Percentiles rank a stretch among this genome's conserved stretches.
Conservation (phyloP, 2,113 vertebrate genomes). For the Formicarius rufipectus region DNA sequence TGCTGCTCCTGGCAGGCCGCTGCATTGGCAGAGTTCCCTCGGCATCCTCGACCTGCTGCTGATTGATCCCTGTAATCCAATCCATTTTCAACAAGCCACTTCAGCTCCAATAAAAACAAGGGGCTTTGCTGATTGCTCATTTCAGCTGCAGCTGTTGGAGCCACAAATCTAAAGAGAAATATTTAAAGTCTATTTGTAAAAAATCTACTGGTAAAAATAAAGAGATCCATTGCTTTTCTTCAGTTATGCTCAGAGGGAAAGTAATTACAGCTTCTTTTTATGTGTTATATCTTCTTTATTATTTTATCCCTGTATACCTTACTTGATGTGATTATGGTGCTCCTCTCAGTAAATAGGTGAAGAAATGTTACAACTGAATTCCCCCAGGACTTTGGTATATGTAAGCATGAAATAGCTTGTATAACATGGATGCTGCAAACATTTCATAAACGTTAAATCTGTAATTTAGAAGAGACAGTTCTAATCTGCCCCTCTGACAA, state of each 20-base stretch:
- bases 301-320: not conserved
- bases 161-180: conserved; percentile 61
- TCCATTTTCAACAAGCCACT: conserved; percentile 72
- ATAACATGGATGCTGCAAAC: not conserved
- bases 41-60: conserved; percentile 62
- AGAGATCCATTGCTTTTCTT: conserved; percentile 16
- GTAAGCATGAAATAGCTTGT: not conserved
- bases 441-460: not conserved
- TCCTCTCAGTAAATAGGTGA: not conserved
- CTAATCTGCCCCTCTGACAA: not conserved
- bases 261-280: not conserved
- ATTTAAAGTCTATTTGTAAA: conserved; percentile 45
- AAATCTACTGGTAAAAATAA: conserved; percentile 22
- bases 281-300: not conserved
- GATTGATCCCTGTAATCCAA: conserved; percentile 73
- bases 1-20: conserved; percentile 46
- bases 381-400: not conserved
- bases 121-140: conserved; percentile 64
- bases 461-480: not conserved
- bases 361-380: not conserved
- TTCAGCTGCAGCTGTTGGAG: conserved; percentile 66
- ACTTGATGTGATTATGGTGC: not conserved
- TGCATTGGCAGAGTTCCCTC: conserved; percentile 61
- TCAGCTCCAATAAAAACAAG: conserved; percentile 71
- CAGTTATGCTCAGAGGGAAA: not conserved